Conservation (phyloP, 1,140 invertebrate species). For the Aphaenogaster rudis region DNA sequence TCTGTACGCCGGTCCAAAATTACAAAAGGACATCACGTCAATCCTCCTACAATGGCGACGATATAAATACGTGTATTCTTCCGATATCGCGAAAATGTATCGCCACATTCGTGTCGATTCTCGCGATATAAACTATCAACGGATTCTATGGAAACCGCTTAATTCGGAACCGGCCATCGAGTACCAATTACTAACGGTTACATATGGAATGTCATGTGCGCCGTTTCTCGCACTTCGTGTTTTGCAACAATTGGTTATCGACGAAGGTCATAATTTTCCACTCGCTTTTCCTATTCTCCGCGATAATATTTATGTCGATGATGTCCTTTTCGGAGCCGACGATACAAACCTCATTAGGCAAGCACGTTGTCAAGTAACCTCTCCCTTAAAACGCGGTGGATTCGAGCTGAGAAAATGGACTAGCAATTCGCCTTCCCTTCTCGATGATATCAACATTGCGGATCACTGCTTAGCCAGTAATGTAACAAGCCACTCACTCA, state of each 20-base stretch:
- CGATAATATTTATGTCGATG: background rate
- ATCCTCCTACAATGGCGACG: no score
- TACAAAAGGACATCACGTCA: no score
- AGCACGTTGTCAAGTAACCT: background rate
- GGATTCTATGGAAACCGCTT: background rate
- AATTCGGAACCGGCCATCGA: background rate
- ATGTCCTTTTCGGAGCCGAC: background rate
- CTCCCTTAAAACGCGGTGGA: fast-evolving
- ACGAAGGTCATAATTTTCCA: background rate
- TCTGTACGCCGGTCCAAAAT: no score
- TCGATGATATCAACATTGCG: background rate
- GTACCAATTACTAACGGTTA: background rate
- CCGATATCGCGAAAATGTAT: no score
- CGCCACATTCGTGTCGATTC: slow-evolving; percentile 66
- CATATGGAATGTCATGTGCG: background rate
- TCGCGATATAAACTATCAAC: background rate
- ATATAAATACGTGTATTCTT: no score
- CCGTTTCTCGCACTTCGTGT: background rate
- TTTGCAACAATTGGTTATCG: background rate
- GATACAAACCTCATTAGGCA: background rate
- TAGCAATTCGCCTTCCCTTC: background rate
- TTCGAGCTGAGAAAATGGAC: background rate
- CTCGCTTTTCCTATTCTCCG: background rate
- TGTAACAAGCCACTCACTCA: background rate
- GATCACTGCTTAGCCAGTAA: background rate